Conservation (phyloP, 2,888 invertebrate species). For the Alcis repandata region DNA sequence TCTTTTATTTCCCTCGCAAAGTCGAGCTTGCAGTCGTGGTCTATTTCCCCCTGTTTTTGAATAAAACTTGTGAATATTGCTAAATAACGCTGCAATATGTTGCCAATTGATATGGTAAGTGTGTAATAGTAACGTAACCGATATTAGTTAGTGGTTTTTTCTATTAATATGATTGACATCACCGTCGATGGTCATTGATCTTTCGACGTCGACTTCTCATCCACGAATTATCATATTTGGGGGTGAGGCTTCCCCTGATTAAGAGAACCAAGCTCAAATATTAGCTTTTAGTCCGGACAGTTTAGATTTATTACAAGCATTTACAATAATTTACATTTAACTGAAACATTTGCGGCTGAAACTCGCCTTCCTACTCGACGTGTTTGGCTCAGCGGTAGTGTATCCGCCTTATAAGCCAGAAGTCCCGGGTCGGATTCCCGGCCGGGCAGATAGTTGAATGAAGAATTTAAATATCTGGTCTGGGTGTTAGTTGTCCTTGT, state of each 20-base stretch:
- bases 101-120: constrained; percentile 6
- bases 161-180: not conserved
- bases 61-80: not conserved
- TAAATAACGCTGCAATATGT: not conserved
- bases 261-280: not conserved
- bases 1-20: constrained; percentile 14
- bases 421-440: too few relatives aligned
- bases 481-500: too few relatives aligned
- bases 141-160: not conserved
- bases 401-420: too few relatives aligned
- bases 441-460: too few relatives aligned
- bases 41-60: constrained; percentile 1
- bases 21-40: constrained; percentile 18
- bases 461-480: too few relatives aligned
- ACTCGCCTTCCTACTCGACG: not conserved
- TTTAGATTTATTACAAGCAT: not conserved
- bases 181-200: not conserved
- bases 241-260: not conserved
- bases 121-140: constrained; percentile 3
- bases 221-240: not conserved
- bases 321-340: too few relatives aligned
- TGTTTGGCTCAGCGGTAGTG: too few relatives aligned
- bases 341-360: too few relatives aligned
- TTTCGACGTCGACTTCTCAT: not conserved
- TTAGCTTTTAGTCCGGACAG: not conserved